Base-by-base conservation (phyloP, 2,113 vertebrate species). In the Crocuta crocuta region DNA sequence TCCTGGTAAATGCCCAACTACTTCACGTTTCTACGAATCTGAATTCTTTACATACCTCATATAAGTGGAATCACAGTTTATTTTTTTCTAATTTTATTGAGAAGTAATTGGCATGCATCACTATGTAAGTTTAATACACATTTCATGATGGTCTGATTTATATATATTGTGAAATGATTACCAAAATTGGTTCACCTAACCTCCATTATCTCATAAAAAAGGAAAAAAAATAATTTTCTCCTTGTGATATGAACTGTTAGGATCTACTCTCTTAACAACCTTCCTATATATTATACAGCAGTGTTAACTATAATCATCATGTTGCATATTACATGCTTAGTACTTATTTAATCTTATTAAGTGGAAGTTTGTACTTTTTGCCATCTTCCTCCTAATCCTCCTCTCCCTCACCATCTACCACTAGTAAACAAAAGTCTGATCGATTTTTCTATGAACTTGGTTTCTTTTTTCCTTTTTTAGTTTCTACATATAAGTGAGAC, bases 21-120 rank as follows among this genome's bases (percentile, higher is more conserved):
- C n/a, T 63, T 80, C 81, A 70, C n/a, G 10, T 74, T 96, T 70
- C 83, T 89, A 48, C 80, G 43, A 95, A n/a, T 80, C n/a, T 55
- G 33, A 73, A 33, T 82, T 76, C 13, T 92, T 89, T 55, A 89
- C 65, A 89, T 86, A 82, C 28, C 13, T 65, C 35, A 48, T 45
- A 31, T 58, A 86, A 58, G 10, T 24, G 5, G 53, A 95, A 92
- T 86, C 53, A 89, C 21, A 85, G 68, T 33, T 84, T 94, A 82
- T 79, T 89, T 92, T 93, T 76, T 70, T 94, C 11, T 28, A 74
- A 45, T 85, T 85, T 85, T 76, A 33, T 17, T 55, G 39, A 89
- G 76, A 88, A 88, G 50, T 89, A 88, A 48, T 11, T 63, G 24
- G 45, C 17, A 58, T 31, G 16, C 24, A 63, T 63, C 65, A 71